Evolutionary conservation across 2,113 vertebrate species (phyloP), one percentile per base, ranked within the genome.

Genomic region (Odobenus rosmarus): DNA sequence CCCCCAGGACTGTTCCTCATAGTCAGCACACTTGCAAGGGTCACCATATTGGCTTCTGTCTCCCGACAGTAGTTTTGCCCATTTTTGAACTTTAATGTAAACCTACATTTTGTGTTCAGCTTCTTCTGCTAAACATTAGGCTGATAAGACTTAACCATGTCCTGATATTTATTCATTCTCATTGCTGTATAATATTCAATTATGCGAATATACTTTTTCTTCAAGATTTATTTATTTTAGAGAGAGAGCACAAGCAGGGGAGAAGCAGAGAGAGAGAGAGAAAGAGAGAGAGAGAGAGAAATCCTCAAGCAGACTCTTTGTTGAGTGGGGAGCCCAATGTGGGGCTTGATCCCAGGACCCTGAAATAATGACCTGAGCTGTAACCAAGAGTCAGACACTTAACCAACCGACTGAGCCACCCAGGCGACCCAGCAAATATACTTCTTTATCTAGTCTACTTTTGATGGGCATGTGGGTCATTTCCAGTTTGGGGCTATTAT

Each of bases 111-210:
- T 8, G 39, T 59, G 4, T 77, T n/a, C 71, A 53, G 15, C 46
- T 93, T 76, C 42, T 71, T 97, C 89, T 82, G 89, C 51, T 79
- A 64, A 94, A 71, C 55, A 14, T 69, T 69, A 49, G 57, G 28
- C 62, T 77, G 74, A 13, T 53, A 80, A 80, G 42, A 85, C 19
- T 84, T 42, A 81, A 42, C 53, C 11, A 26, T 9, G 28, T 71
- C n/a, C 1, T 79, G 61, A 28, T 21, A 36, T 28, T 61, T 62
- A 10, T 71, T 81, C 18, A 61, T 85, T 91, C 72, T 91, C 7
- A 26, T 81, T 81, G n/a, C 77, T 69, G 26, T n/a, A 42, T 59
- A 55, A 74, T 76, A 83, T 42, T 96, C 62, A 57, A 4, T n/a
- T 62, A 57, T 53, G 84, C 23, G 33, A 74, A 1, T 59, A 59